Evolutionary conservation across 2,113 vertebrate species (phyloP).

Genomic region (Antechinus stuartii): DNA sequence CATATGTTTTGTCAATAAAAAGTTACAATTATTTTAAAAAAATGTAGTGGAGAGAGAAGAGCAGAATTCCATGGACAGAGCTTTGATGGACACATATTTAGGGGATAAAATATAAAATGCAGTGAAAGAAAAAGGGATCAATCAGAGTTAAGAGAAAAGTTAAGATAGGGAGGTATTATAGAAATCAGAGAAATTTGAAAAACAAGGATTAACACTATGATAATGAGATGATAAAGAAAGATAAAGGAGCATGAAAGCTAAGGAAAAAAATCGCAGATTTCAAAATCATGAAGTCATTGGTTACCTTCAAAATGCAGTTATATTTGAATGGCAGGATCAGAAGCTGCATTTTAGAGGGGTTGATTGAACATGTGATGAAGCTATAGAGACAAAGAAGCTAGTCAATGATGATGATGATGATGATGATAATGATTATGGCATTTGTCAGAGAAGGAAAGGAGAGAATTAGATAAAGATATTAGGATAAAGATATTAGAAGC

Average conservation of each 20-base stretch:
- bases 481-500: background rate
- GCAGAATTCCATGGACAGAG: background rate
- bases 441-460: background rate
- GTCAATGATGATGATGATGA: background rate
- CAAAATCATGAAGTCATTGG: background rate
- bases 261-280: background rate
- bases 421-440: background rate
- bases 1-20: no score
- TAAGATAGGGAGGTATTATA: background rate
- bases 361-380: background rate
- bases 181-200: background rate
- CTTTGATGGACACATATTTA: background rate
- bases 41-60: background rate
- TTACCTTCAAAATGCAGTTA: background rate
- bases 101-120: background rate
- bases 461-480: no score
- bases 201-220: background rate
- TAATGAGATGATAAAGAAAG: background rate
- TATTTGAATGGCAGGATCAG: background rate
- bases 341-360: background rate
- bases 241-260: background rate
- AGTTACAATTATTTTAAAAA: background rate
- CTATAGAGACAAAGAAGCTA: background rate
- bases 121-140: background rate
- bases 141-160: background rate